Evolutionary conservation across 1,140 invertebrate species (phyloP).

Genomic region (Neoseiulus cucumeris): DNA sequence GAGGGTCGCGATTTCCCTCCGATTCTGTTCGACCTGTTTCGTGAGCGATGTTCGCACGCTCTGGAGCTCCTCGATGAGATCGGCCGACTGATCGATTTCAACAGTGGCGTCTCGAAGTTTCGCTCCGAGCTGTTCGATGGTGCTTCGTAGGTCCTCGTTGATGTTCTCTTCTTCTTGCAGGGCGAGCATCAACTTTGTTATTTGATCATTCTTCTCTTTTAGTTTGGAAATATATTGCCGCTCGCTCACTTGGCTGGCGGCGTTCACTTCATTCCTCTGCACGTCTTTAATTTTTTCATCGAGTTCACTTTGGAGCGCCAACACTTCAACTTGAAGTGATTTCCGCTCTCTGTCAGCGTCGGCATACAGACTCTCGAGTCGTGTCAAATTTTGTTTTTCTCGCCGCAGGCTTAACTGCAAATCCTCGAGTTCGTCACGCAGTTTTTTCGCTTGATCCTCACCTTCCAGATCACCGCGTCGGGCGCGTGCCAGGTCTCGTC

Average conservation of each 20-base stretch:
- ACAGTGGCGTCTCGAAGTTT: not conserved
- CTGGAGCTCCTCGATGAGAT: not conserved
- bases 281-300: constrained; percentile 1
- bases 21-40: not conserved
- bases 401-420: not conserved
- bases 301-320: not conserved
- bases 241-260: not conserved
- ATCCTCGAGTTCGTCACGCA: not conserved
- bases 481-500: not conserved
- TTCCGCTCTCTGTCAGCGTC: constrained; percentile 1
- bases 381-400: not conserved
- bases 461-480: not conserved
- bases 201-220: constrained; percentile 2
- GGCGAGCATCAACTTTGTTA: not conserved
- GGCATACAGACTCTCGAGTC: not conserved
- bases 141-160: not conserved
- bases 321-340: not conserved
- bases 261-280: not conserved
- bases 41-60: not conserved
- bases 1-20: not conserved
- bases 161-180: not conserved
- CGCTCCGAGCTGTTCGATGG: not conserved
- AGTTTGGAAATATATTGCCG: not conserved
- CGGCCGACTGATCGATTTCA: constrained; percentile 5
- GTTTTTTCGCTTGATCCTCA: constrained; percentile 3